phyloP scores from a whole-genome alignment of 2,888 invertebrate genomes.

The Chydorus sphaericus region DNA sequence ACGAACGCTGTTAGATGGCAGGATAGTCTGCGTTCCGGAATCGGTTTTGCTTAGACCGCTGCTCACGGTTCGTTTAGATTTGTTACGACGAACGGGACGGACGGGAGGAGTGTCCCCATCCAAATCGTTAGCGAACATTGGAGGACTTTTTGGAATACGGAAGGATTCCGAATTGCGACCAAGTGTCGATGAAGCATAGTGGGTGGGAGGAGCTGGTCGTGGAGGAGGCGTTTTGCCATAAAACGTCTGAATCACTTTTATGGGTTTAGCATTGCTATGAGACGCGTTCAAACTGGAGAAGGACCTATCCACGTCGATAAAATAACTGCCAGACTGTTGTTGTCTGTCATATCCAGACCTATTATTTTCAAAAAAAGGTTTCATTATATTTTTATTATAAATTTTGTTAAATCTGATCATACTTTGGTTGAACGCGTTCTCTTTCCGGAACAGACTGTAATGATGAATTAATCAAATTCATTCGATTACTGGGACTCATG shows the following conservation, averaged over 20 bases:
- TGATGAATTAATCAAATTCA: conserved; percentile 4
- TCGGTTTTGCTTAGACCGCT: conserved; percentile 5
- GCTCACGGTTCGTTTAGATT: not conserved
- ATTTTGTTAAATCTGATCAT: too few species aligned
- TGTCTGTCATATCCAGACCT: not conserved
- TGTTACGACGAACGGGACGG: conserved; percentile 12
- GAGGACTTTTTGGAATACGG: not conserved
- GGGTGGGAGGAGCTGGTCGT: not conserved
- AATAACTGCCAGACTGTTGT: not conserved
- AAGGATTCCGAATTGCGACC: not conserved
- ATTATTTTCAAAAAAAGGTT: too few species aligned
- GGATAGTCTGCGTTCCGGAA: conserved; percentile 13
- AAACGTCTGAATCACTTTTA: not conserved
- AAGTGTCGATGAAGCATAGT: too few species aligned
- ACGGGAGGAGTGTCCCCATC: conserved; percentile 6
- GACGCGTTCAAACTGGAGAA: not conserved
- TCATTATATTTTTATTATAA: too few species aligned
- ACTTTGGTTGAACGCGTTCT: too few species aligned
- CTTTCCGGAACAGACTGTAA: not conserved
- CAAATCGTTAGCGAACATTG: not conserved
- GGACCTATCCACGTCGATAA: not conserved
- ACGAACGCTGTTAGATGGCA: not conserved
- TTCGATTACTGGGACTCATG: not conserved
- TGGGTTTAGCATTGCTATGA: not conserved
- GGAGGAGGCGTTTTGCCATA: not conserved